These are phyloP conservation scores for Myrmecophaga tridactyla DNA, from an alignment of 2,113 vertebrate genomes.

Conservation along the genomic window DNA sequence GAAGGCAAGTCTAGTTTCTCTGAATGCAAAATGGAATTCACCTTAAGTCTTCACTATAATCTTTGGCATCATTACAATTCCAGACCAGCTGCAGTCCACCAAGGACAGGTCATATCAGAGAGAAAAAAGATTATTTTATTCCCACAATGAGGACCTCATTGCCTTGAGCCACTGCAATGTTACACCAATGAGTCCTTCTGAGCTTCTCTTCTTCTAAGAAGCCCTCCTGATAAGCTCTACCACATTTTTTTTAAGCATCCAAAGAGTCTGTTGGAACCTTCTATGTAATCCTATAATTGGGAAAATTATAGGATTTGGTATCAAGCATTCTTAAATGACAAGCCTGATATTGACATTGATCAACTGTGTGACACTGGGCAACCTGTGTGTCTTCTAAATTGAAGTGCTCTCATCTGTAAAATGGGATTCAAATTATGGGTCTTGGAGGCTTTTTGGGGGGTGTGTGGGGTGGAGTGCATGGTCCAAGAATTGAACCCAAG, in stretches of 20 bases:
- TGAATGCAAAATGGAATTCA: neutral
- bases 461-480: no score
- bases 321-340: neutral
- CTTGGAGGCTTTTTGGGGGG: rapidly evolving
- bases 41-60: neutral
- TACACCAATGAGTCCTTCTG: neutral
- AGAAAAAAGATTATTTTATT: neutral
- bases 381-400: neutral
- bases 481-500: no score
- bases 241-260: neutral
- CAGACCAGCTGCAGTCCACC: neutral
- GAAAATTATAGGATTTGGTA: neutral
- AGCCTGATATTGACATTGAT: neutral
- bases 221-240: neutral
- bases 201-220: neutral
- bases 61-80: neutral
- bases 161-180: neutral
- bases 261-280: neutral
- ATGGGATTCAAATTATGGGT: neutral
- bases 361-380: neutral
- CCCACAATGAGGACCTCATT: neutral
- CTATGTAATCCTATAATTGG: no score
- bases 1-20: neutral
- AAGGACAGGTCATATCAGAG: neutral
- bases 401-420: neutral